Percentiles rank a stretch among this genome's conserved stretches.
These are phyloP conservation scores for Neostethus bicornis DNA, from an alignment of 2,797 vertebrate genomes.

Conservation along the genomic window DNA sequence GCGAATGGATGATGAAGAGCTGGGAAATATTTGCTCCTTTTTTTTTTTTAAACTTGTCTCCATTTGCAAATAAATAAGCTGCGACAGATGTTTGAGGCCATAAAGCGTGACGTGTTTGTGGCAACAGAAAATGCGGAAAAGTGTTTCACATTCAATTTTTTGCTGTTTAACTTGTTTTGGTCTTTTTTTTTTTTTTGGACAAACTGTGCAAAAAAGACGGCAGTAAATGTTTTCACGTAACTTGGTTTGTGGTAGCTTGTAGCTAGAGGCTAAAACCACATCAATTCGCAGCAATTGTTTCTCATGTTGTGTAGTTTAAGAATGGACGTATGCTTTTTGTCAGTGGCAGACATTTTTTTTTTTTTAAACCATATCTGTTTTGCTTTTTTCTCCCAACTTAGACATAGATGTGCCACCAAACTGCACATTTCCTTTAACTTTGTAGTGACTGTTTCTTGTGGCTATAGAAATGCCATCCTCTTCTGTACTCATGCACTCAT, in stretches of 20 bases:
- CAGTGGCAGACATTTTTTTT: slow-evolving; percentile 21
- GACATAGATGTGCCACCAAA: slow-evolving; percentile 48
- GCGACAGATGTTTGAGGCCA: slow-evolving; percentile 24
- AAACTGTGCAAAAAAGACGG: slow-evolving; percentile 20
- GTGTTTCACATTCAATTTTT: slow-evolving; percentile 18
- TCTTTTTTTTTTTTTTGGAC: slow-evolving; percentile 12
- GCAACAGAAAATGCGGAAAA: slow-evolving; percentile 2
- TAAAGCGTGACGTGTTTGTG: slow-evolving; percentile 29
- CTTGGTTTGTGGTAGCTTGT: slow-evolving; percentile 41
- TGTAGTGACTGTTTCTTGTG: slow-evolving; percentile 59
- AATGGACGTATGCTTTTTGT: slow-evolving; percentile 36
- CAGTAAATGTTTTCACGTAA: slow-evolving; percentile 21
- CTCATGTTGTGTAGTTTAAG: slow-evolving; percentile 38
- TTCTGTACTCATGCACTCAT: slow-evolving; percentile 42
- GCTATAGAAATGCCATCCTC: slow-evolving; percentile 44
- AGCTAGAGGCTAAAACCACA: slow-evolving; percentile 54
- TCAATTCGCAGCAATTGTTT: slow-evolving; percentile 35
- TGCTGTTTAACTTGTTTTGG: slow-evolving; percentile 30
- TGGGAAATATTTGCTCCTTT: slow-evolving; percentile 22
- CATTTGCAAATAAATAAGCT: slow-evolving; percentile 4
- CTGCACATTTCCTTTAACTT: slow-evolving; percentile 46
- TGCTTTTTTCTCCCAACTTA: slow-evolving; percentile 2
- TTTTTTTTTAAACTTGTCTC: slow-evolving; percentile 15
- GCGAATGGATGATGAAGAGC: slow-evolving; percentile 28
- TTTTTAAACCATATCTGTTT: slow-evolving; percentile 26